These are phyloP conservation scores for Cyrtodaria siliqua DNA, from an alignment of 2,888 invertebrate genomes.

Conservation along the genomic window DNA sequence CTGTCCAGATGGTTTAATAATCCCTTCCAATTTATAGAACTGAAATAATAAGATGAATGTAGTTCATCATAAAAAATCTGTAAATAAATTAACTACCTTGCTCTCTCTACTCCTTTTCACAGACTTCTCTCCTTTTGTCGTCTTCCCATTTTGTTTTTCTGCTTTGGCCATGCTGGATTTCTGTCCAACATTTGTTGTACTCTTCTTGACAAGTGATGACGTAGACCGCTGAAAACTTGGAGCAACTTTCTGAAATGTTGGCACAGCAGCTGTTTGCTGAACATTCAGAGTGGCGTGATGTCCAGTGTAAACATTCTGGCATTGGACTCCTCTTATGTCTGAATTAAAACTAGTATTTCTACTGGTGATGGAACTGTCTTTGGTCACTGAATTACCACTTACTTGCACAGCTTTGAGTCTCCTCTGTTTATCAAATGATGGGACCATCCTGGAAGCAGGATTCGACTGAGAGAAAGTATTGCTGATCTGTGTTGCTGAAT, in stretches of 20 bases:
- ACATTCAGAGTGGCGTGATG: too few relatives aligned
- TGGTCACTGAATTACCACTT: background rate
- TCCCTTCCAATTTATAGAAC: too few relatives aligned
- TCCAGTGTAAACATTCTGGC: too few relatives aligned
- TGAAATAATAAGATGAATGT: too few relatives aligned
- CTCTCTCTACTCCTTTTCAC: background rate
- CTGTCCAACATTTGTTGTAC: background rate
- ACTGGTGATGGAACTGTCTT: background rate
- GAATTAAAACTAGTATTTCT: background rate
- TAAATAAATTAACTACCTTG: too few relatives aligned
- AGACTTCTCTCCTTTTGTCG: background rate
- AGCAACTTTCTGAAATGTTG: constrained; percentile 3
- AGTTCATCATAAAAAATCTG: too few relatives aligned
- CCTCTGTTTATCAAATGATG: constrained; percentile 29
- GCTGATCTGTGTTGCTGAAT: background rate
- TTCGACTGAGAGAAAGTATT: background rate
- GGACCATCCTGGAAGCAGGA: constrained; percentile 18
- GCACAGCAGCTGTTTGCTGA: background rate
- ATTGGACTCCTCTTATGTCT: too few relatives aligned
- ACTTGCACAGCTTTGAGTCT: background rate
- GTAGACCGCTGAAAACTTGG: constrained; percentile 9
- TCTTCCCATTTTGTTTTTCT: background rate
- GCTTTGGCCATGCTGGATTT: background rate
- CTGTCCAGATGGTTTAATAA: too few relatives aligned
- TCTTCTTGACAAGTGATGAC: background rate